Evolutionary conservation across 2,797 vertebrate species (phyloP).

Genomic region (Orientallactaga sibirica): DNA sequence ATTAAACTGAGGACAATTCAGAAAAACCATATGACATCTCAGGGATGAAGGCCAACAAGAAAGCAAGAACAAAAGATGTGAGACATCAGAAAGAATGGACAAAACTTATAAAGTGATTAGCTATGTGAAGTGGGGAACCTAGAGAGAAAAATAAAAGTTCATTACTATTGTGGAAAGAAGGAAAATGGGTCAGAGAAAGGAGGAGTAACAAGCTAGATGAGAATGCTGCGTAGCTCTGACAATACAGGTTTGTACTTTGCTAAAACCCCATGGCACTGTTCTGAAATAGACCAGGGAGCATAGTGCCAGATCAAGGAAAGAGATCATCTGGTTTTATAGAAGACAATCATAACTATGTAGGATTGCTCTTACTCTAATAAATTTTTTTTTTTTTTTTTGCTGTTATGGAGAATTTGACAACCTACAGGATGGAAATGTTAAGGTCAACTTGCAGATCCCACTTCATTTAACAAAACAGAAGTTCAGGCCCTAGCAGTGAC

Average conservation of each 20-base stretch:
- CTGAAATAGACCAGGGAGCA: background rate
- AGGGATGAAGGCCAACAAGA: background rate
- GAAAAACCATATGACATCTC: background rate
- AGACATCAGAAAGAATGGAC: background rate
- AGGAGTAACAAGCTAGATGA: background rate
- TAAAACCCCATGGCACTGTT: background rate
- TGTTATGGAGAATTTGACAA: background rate
- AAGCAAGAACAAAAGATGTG: background rate
- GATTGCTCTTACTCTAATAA: constrained; percentile 1
- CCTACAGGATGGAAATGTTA: constrained; percentile 25
- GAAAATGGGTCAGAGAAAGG: background rate
- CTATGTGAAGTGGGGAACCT: background rate
- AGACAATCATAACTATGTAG: background rate
- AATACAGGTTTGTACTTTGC: background rate
- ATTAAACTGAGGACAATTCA: background rate
- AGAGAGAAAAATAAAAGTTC: background rate
- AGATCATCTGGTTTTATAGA: background rate
- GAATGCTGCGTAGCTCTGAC: background rate
- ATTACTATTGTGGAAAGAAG: background rate
- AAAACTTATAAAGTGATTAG: background rate
- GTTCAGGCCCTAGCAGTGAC: background rate
- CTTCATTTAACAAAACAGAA: constrained; percentile 33
- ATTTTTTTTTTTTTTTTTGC: background rate
- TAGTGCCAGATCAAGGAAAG: background rate
- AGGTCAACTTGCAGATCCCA: constrained; percentile 10